Percentiles rank a stretch among this genome's conserved stretches.
Conservation (phyloP, 2,888 invertebrate species). For the Cetonia aurata region DNA sequence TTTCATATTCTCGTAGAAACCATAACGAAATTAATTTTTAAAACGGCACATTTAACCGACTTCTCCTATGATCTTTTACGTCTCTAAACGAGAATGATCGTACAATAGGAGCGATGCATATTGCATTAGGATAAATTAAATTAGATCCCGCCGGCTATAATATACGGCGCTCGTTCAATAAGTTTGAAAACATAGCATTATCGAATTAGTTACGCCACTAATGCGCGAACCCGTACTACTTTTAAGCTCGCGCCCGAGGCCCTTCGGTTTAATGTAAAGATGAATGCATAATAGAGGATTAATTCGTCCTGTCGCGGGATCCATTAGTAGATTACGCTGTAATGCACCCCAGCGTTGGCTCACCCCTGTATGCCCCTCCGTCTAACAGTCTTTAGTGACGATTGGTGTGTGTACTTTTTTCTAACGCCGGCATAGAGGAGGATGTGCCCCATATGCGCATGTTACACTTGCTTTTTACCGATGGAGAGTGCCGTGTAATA, state of each 20-base stretch:
- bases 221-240: constrained; percentile 19
- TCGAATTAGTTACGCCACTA: constrained; percentile 29
- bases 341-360: constrained; percentile 26
- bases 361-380: constrained; percentile 3
- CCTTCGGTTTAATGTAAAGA: constrained; percentile 34
- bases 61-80: background rate
- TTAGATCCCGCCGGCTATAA: background rate
- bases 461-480: constrained; percentile 14
- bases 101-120: too few species aligned
- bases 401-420: constrained; percentile 22
- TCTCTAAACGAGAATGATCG: background rate
- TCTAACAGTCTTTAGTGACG: constrained; percentile 20
- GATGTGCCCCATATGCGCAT: constrained; percentile 20
- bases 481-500: constrained; percentile 20
- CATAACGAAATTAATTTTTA: constrained; percentile 1
- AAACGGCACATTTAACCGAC: background rate
- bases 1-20: background rate
- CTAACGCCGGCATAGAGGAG: constrained; percentile 5
- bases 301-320: constrained; percentile 37
- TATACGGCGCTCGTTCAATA: background rate
- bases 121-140: too few species aligned
- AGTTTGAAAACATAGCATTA: constrained; percentile 20
- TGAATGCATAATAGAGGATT: constrained; percentile 41
- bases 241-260: constrained; percentile 8
- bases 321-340: constrained; percentile 40